phyloP scores from a whole-genome alignment of 2,113 vertebrate genomes.

The Crotalus helleri region DNA sequence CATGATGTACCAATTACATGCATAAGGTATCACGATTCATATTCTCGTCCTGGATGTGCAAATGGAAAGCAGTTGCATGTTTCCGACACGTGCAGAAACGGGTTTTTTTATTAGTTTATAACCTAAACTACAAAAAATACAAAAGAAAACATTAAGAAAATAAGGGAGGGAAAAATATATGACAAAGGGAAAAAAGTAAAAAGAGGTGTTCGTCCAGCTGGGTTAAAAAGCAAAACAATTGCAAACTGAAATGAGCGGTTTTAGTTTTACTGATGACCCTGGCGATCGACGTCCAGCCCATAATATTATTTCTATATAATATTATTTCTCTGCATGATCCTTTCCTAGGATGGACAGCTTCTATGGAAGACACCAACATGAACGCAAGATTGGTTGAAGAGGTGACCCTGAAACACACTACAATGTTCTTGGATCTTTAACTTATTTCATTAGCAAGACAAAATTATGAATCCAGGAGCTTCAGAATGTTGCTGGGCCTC shows the following conservation, averaged over 20 bases:
- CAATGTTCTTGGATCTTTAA: constrained; percentile 71
- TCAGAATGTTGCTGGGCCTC: not conserved
- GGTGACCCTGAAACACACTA: constrained; percentile 86
- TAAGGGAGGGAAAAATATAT: too few species aligned
- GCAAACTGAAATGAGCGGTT: not conserved
- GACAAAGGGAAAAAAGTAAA: too few species aligned
- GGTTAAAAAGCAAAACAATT: not conserved
- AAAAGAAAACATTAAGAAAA: too few species aligned
- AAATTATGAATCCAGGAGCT: not conserved
- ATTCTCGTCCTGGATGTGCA: not conserved
- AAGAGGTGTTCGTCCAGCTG: not conserved
- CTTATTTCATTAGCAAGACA: constrained; percentile 8
- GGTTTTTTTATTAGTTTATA: too few species aligned
- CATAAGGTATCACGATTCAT: not conserved
- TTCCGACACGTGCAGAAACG: too few species aligned
- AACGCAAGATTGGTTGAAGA: constrained; percentile 88
- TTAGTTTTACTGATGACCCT: not conserved
- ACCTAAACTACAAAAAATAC: too few species aligned
- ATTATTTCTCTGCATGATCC: not conserved
- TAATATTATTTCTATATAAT: not conserved
- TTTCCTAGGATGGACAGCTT: constrained; percentile 70
- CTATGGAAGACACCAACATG: constrained; percentile 80
- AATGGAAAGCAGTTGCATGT: not conserved
- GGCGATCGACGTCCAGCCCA: not conserved
- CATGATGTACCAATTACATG: too few species aligned